These are phyloP conservation scores for Apostichopus japonicus DNA, from an alignment of 35 echinoderm and acorn worm species.

Conservation along the genomic window DNA sequence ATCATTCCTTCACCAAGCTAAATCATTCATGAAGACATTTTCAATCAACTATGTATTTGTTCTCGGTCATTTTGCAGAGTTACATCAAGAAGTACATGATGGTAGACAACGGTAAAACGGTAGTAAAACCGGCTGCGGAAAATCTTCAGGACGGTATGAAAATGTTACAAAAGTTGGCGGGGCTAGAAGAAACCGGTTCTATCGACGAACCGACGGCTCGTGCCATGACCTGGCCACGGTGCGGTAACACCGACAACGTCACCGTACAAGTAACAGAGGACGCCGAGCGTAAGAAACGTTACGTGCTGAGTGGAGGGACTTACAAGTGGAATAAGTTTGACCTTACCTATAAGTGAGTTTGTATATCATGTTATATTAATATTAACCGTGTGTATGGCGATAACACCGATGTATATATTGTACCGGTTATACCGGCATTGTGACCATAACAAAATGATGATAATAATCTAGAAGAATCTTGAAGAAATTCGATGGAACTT, in stretches of 20 bases:
- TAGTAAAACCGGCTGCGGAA: background rate
- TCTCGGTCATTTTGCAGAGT: background rate
- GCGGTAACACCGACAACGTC: slow-evolving; percentile 19
- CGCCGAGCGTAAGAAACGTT: background rate
- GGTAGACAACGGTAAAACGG: background rate
- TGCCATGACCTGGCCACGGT: slow-evolving; percentile 29
- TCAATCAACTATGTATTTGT: no score
- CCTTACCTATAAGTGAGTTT: slow-evolving; percentile 43
- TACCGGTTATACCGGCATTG: no score
- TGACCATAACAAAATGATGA: no score
- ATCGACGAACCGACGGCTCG: slow-evolving; percentile 29
- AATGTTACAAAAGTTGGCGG: slow-evolving; percentile 24
- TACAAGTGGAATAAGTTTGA: slow-evolving; percentile 17
- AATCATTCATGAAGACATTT: no score
- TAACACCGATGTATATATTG: no score
- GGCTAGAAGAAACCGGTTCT: slow-evolving; percentile 16
- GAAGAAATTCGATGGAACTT: no score
- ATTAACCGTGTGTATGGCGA: no score
- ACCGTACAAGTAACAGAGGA: background rate
- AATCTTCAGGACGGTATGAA: background rate
- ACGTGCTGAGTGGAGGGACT: background rate
- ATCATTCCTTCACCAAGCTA: no score
- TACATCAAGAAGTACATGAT: slow-evolving; percentile 10
- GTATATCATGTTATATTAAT: no score
- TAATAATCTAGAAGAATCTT: no score